Conservation (phyloP, 2,113 vertebrate genomes). For the Gulo gulo region DNA sequence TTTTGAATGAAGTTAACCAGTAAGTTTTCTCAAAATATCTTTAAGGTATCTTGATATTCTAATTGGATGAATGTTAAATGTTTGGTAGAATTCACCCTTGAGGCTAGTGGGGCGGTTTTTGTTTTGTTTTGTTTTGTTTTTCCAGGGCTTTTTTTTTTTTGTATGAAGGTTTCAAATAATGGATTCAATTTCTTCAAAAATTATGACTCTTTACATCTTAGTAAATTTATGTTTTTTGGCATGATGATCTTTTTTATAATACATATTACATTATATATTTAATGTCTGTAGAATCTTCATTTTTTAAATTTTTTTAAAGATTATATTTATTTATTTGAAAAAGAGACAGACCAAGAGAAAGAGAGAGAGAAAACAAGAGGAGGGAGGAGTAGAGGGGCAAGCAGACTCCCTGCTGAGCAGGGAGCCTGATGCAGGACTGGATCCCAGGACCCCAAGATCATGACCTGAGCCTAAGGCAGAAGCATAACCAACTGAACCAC, state of each 20-base stretch:
- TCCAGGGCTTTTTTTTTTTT: not conserved
- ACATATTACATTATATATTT: not conserved
- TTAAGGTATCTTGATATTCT: not conserved
- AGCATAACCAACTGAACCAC: too few relatives aligned
- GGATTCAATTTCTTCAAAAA: not conserved
- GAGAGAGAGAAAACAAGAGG: too few relatives aligned
- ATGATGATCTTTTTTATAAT: not conserved
- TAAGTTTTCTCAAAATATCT: not conserved
- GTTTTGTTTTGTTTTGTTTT: too few relatives aligned
- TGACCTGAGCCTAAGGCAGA: too few relatives aligned
- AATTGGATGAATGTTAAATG: not conserved
- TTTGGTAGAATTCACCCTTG: not conserved
- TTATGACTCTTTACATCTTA: not conserved
- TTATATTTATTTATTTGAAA: too few relatives aligned
- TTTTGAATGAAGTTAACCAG: not conserved
- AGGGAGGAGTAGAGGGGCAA: too few relatives aligned
- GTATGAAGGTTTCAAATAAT: not conserved
- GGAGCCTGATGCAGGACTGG: too few relatives aligned
- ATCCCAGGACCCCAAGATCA: too few relatives aligned
- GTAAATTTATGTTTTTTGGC: not conserved
- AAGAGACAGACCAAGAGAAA: too few relatives aligned
- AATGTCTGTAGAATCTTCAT: not conserved
- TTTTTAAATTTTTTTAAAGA: too few relatives aligned
- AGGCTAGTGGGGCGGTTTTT: not conserved
- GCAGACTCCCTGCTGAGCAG: too few relatives aligned